These are phyloP conservation scores for Torymus auratus DNA, from an alignment of 2,888 invertebrate species.

Conservation along the genomic window DNA sequence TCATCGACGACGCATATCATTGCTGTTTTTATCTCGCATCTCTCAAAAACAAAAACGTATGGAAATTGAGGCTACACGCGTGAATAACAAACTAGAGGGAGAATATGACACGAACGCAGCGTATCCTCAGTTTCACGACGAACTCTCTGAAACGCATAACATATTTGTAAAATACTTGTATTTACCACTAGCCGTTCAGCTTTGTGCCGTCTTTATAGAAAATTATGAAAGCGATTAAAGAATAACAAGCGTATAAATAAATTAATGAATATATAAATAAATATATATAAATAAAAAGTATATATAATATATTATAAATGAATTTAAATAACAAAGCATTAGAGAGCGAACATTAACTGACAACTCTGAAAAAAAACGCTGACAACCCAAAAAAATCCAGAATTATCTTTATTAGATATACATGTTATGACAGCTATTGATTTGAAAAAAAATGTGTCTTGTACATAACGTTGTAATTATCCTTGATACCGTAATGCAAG, in stretches of 20 bases:
- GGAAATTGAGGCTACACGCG: constrained; percentile 29
- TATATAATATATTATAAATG: constrained; percentile 44
- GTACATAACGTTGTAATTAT: constrained; percentile 24
- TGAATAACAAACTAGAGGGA: not conserved
- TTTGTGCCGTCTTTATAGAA: constrained; percentile 74
- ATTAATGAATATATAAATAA: constrained; percentile 56
- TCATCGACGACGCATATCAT: constrained; percentile 46
- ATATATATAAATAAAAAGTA: constrained; percentile 32
- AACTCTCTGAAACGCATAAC: constrained; percentile 62
- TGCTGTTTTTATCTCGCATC: constrained; percentile 37
- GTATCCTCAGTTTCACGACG: constrained; percentile 34
- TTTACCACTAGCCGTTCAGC: constrained; percentile 74
- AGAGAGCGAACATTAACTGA: constrained; percentile 24
- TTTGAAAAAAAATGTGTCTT: constrained; percentile 13
- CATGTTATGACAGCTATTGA: constrained; percentile 16
- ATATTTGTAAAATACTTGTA: constrained; percentile 74
- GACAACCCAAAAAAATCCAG: constrained; percentile 34
- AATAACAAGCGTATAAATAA: constrained; percentile 59
- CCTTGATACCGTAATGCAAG: not conserved
- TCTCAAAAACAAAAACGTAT: constrained; percentile 13
- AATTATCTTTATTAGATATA: constrained; percentile 11
- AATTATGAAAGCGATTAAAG: constrained; percentile 64
- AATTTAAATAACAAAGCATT: constrained; percentile 33
- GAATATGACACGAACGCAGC: constrained; percentile 15
- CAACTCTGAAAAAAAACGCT: constrained; percentile 10